Conservation (phyloP, 2,113 vertebrate genomes). For the Mesitornis unicolor region DNA sequence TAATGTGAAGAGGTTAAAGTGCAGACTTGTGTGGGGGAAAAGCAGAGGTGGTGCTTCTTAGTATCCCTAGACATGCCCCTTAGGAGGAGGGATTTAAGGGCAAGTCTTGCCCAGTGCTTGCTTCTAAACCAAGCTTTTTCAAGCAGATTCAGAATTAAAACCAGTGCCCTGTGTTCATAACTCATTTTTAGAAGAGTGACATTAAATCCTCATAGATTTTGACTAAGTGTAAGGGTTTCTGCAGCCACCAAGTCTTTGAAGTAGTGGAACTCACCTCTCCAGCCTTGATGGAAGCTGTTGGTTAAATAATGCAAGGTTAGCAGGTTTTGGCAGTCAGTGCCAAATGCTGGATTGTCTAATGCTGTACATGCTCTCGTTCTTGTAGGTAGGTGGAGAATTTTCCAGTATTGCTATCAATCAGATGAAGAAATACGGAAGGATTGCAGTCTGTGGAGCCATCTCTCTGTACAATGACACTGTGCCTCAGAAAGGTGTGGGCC, state of each 20-base stretch:
- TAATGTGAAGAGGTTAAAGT: not conserved
- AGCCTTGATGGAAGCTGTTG: not conserved
- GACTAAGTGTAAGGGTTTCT: not conserved
- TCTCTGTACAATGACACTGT: conserved; percentile 79
- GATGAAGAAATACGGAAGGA: conserved; percentile 86
- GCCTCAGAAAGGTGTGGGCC: conserved; percentile 76
- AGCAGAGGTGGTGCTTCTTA: not conserved
- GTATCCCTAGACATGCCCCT: not conserved
- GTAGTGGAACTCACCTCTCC: not conserved
- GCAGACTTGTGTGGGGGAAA: not conserved
- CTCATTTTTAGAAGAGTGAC: not conserved
- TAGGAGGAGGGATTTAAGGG: not conserved
- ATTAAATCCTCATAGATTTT: not conserved
- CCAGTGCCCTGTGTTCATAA: not conserved
- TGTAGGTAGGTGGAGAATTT: conserved; percentile 87
- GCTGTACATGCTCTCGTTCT: not conserved
- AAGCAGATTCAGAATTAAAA: not conserved
- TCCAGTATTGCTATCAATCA: conserved; percentile 75
- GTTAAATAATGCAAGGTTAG: not conserved
- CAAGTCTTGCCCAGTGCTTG: not conserved
- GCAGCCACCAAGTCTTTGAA: not conserved
- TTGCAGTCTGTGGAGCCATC: conserved; percentile 87
- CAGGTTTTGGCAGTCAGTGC: not conserved
- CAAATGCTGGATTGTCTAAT: not conserved
- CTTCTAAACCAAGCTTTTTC: not conserved